Conservation (phyloP, 2,797 vertebrate species). For the Hapalemur alaotrensis region DNA sequence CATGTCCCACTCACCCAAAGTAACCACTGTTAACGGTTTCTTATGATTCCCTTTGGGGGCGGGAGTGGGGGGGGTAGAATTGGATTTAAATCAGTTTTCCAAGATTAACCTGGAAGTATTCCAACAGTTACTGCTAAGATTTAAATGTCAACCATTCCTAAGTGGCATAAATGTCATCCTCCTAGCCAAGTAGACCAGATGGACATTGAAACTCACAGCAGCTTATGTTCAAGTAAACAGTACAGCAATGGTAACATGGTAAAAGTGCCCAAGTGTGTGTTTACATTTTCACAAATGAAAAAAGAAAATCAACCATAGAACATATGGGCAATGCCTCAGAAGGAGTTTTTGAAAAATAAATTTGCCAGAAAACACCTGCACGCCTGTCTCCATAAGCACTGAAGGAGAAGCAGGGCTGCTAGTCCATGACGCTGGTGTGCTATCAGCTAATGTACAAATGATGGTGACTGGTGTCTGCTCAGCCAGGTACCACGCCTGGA, state of each 20-base stretch:
- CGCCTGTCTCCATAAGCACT: neutral
- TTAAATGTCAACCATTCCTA: slow-evolving; percentile 67
- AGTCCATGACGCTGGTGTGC: fast-evolving
- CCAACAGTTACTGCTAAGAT: slow-evolving; percentile 57
- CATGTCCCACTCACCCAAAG: neutral
- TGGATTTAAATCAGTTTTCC: slow-evolving; percentile 52
- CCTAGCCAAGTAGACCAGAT: slow-evolving; percentile 63
- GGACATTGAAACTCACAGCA: slow-evolving; percentile 52
- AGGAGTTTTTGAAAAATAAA: slow-evolving; percentile 45
- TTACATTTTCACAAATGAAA: slow-evolving; percentile 53
- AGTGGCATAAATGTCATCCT: slow-evolving; percentile 34
- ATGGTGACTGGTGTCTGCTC: neutral
- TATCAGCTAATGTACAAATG: neutral
- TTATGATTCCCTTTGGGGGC: neutral
- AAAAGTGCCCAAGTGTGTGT: neutral
- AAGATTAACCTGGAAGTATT: slow-evolving; percentile 45
- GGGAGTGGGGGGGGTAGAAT: neutral
- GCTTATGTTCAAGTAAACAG: slow-evolving; percentile 60
- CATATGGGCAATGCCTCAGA: slow-evolving; percentile 43
- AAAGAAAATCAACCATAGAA: neutral
- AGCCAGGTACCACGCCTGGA: fast-evolving
- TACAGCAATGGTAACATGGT: neutral
- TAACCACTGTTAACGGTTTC: neutral
- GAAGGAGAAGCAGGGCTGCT: neutral
- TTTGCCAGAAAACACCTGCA: slow-evolving; percentile 1